phyloP scores from a whole-genome alignment of 2,797 vertebrate genomes.

The Rhinophrynus dorsalis region DNA sequence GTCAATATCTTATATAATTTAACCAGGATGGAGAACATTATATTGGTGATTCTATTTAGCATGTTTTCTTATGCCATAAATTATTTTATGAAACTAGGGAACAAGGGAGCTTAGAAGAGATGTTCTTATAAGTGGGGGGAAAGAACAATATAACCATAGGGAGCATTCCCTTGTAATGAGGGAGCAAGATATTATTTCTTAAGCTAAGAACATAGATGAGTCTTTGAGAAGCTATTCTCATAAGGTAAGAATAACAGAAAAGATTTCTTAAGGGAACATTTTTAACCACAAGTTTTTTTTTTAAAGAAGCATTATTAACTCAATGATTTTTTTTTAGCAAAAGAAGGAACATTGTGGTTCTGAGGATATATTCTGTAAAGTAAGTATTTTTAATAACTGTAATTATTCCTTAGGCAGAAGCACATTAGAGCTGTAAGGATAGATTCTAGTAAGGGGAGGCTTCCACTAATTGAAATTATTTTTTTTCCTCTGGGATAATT shows the following conservation, averaged over 20 bases:
- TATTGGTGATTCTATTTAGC: slow-evolving; percentile 16
- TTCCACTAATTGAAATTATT: slow-evolving; percentile 35
- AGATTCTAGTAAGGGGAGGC: slow-evolving; percentile 16
- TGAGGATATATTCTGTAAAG: slow-evolving; percentile 31
- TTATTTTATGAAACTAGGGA: slow-evolving; percentile 1
- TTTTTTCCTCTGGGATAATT: slow-evolving; percentile 26
- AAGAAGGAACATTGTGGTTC: slow-evolving; percentile 18
- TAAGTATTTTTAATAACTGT: slow-evolving; percentile 47
- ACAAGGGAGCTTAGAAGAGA: slow-evolving; percentile 27
- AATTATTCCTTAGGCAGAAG: slow-evolving; percentile 45
- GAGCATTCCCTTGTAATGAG: slow-evolving; percentile 23
- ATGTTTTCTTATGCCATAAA: neutral
- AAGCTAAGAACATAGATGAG: slow-evolving; percentile 20
- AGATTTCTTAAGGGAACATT: slow-evolving; percentile 40
- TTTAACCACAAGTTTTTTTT: slow-evolving; percentile 7
- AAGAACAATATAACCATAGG: slow-evolving; percentile 38
- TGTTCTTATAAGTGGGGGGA: slow-evolving; percentile 30
- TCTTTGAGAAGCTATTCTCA: slow-evolving; percentile 10
- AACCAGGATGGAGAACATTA: slow-evolving; percentile 13
- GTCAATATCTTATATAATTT: slow-evolving; percentile 14
- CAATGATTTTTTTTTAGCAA: slow-evolving; percentile 14
- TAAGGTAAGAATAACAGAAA: slow-evolving; percentile 25
- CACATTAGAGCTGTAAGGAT: slow-evolving; percentile 34
- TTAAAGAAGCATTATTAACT: slow-evolving; percentile 38
- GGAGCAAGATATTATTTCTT: slow-evolving; percentile 24